Percentiles rank a stretch among this genome's conserved stretches.
Evolutionary conservation across 2,113 vertebrate species (phyloP).

Genomic region (Ameiurus melas): DNA sequence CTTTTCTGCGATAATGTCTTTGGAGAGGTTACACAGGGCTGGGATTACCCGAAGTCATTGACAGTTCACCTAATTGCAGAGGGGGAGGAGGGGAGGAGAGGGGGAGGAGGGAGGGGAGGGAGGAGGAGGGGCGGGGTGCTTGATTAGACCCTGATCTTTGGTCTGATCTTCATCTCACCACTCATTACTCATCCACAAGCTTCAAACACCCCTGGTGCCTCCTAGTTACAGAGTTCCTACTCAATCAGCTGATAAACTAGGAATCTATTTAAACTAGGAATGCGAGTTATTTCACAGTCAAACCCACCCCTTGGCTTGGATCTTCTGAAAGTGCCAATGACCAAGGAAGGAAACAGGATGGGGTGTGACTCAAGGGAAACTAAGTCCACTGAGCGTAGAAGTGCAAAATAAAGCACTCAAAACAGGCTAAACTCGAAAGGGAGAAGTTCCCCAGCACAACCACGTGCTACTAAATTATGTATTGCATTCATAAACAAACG

Average conservation of each 20-base stretch:
- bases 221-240: neutral
- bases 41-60: neutral
- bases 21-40: neutral
- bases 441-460: neutral
- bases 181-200: constrained; percentile 48
- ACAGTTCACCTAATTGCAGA: constrained; percentile 35
- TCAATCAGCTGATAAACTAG: neutral
- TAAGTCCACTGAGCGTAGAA: neutral
- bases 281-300: neutral
- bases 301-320: neutral
- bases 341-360: neutral
- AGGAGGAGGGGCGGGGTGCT: too few species aligned
- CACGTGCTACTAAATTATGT: neutral
- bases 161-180: neutral
- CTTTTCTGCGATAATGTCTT: neutral
- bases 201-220: neutral
- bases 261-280: neutral
- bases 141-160: constrained; percentile 42
- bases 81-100: too few species aligned
- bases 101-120: too few species aligned
- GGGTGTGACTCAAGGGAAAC: constrained; percentile 14
- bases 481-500: neutral
- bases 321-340: neutral
- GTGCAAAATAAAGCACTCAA: neutral
- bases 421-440: neutral